Evolutionary conservation across 1,140 invertebrate species (phyloP).

Genomic region (Bombus ignitus): DNA sequence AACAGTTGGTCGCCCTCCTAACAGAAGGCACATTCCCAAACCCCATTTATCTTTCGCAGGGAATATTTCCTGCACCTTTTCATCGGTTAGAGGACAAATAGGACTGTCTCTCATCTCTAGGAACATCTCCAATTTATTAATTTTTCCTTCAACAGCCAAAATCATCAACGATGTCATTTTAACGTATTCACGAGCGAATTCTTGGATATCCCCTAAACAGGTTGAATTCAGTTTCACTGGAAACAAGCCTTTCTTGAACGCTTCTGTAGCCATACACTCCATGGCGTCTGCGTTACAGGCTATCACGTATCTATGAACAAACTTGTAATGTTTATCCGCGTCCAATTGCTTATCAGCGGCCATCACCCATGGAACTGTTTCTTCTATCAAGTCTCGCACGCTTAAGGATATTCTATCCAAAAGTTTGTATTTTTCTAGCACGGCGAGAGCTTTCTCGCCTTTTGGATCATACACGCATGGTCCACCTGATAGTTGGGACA

Average conservation of each 20-base stretch:
- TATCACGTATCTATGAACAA: conserved; percentile 83
- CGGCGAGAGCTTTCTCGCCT: conserved; percentile 66
- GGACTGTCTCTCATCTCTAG: conserved; percentile 63
- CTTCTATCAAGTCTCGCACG: conserved; percentile 54
- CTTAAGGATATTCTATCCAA: conserved; percentile 47
- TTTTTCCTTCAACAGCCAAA: conserved; percentile 66
- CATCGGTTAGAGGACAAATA: conserved; percentile 61
- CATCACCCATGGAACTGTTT: conserved; percentile 11
- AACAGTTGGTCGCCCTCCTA: conserved; percentile 86
- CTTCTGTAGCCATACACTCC: conserved; percentile 75
- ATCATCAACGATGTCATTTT: conserved; percentile 76
- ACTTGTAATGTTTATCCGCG: conserved; percentile 65
- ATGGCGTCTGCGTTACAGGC: conserved; percentile 84
- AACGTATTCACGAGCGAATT: conserved; percentile 73
- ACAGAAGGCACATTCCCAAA: conserved; percentile 68
- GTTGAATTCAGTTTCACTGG: conserved; percentile 81
- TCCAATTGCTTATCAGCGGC: conserved; percentile 52
- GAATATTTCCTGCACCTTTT: conserved; percentile 67
- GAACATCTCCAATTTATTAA: conserved; percentile 67
- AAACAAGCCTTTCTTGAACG: conserved; percentile 76
- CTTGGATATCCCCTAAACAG: conserved; percentile 82
- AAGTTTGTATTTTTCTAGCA: conserved; percentile 79
- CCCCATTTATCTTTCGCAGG: conserved; percentile 70
- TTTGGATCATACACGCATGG: conserved; percentile 84
- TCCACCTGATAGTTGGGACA: conserved; percentile 85